These are phyloP conservation scores for Apamea sordens DNA, from an alignment of 2,888 invertebrate genomes.

Conservation along the genomic window DNA sequence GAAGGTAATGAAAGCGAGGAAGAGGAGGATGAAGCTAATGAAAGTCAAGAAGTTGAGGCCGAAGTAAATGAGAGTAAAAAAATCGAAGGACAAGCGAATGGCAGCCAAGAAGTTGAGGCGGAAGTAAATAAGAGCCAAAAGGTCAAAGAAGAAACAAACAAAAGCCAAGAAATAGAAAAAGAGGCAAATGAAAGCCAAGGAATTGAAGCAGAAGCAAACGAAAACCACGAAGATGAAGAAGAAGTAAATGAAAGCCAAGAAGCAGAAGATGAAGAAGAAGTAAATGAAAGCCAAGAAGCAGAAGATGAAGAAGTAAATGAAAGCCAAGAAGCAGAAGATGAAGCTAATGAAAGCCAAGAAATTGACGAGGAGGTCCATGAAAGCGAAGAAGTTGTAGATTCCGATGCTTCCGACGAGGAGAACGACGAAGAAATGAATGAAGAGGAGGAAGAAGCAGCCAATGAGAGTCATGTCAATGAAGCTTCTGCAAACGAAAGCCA, in stretches of 20 bases:
- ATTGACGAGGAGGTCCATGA: conserved; percentile 11
- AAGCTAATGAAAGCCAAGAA: conserved; percentile 37
- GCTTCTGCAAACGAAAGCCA: conserved; percentile 42
- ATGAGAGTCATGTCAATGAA: conserved; percentile 20
- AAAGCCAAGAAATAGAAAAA: conserved; percentile 21
- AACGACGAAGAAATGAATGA: conserved; percentile 34
- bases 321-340: conserved; percentile 26
- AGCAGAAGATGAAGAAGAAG: conserved; percentile 18
- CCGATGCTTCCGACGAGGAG: neutral
- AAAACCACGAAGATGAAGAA: conserved; percentile 1
- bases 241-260: conserved; percentile 33
- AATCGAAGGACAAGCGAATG: conserved; percentile 29
- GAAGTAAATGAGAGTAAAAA: conserved; percentile 26
- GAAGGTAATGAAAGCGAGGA: conserved; percentile 42
- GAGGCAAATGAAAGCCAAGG: conserved; percentile 32
- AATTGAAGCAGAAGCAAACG: conserved; percentile 31
- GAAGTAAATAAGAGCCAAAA: conserved; percentile 20
- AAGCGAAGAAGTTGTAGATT: conserved; percentile 6
- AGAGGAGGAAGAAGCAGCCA: conserved; percentile 20
- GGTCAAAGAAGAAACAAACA: neutral
- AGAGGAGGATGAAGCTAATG: conserved; percentile 11
- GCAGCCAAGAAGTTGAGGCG: conserved; percentile 29
- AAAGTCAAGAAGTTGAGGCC: conserved; percentile 37
- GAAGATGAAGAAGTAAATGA: conserved; percentile 15
- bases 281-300: conserved; percentile 36